These are phyloP conservation scores for Streptopelia turtur DNA, from an alignment of 2,797 vertebrate species.

Conservation along the genomic window DNA sequence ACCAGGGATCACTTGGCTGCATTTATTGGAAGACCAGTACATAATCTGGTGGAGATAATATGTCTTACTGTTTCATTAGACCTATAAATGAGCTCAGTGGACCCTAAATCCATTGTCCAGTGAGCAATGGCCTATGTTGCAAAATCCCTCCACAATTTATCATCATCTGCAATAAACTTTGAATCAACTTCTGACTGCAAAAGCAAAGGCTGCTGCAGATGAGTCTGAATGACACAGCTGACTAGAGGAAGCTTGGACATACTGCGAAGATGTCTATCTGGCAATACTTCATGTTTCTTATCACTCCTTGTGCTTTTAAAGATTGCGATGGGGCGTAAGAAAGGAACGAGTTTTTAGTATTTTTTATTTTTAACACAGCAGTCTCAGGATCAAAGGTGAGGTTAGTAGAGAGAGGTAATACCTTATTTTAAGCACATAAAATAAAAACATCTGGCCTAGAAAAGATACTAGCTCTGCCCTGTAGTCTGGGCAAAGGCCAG, in stretches of 20 bases:
- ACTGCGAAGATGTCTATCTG: background rate
- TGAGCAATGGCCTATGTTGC: background rate
- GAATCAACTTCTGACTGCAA: background rate
- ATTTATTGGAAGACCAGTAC: background rate
- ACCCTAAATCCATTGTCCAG: slow-evolving; percentile 44
- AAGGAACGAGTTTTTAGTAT: background rate
- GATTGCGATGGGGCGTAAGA: background rate
- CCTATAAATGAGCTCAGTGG: slow-evolving; percentile 1
- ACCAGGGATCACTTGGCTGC: slow-evolving; percentile 3
- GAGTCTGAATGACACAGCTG: slow-evolving; percentile 1
- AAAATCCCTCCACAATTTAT: slow-evolving; percentile 14
- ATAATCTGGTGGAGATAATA: slow-evolving; percentile 26
- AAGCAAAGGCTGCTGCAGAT: slow-evolving; percentile 7
- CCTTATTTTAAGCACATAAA: background rate
- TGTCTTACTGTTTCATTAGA: background rate
- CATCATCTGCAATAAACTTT: slow-evolving; percentile 13
- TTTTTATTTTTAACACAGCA: background rate
- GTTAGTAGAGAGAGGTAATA: background rate
- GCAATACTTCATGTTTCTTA: background rate
- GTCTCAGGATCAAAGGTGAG: background rate
- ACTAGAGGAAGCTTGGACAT: background rate
- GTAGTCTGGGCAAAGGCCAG: background rate
- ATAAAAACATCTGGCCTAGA: background rate
- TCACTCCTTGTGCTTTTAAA: background rate
- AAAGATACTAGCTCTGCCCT: background rate